Conservation (phyloP, 2,888 invertebrate genomes). For the Drosophila antonietae region DNA sequence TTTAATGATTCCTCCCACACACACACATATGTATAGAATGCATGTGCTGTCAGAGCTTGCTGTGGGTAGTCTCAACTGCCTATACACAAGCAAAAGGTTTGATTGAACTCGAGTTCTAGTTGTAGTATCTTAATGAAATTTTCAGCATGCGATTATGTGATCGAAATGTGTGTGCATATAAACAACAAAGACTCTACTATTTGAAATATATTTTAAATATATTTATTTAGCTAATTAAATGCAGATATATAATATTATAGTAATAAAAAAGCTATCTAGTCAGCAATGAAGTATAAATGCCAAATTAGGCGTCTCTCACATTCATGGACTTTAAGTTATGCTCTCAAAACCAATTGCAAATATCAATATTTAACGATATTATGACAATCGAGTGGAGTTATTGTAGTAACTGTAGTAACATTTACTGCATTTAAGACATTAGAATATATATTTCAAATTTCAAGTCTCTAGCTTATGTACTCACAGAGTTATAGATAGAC, state of each 20-base stretch:
- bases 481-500: neutral
- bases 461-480: too few relatives aligned
- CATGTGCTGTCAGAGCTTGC: neutral
- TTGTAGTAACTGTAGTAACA: fast-evolving
- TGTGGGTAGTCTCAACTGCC: neutral
- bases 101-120: neutral
- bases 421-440: neutral
- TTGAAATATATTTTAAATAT: too few relatives aligned
- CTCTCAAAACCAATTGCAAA: too few relatives aligned
- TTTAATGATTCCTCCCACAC: neutral
- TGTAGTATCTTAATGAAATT: neutral
- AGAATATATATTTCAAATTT: neutral
- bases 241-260: neutral
- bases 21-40: neutral
- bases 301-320: neutral
- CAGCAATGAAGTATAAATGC: neutral
- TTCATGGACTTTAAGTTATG: neutral
- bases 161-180: neutral
- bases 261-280: neutral
- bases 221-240: neutral
- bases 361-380: neutral
- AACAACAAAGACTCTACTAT: neutral
- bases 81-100: neutral
- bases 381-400: neutral
- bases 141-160: neutral